Percentiles rank a stretch among this genome's conserved stretches.
phyloP scores from a whole-genome alignment of 2,113 vertebrate species.

The Antechinus flavipes region DNA sequence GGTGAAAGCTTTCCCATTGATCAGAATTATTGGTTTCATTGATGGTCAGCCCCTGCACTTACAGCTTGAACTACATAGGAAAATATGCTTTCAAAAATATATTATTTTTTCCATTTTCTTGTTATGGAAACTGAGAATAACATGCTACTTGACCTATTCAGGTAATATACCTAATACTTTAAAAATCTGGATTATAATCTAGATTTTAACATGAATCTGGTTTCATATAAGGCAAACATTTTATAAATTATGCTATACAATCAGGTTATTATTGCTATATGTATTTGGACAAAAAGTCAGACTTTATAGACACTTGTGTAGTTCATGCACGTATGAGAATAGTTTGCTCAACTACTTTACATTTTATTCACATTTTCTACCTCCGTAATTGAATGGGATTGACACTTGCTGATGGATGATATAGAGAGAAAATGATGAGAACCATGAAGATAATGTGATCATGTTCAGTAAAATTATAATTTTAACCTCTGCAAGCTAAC shows the following conservation, averaged over 20 bases:
- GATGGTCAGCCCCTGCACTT: background rate
- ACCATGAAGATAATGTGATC: background rate
- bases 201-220: background rate
- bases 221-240: background rate
- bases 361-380: background rate
- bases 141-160: background rate
- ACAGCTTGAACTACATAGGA: background rate
- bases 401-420: background rate
- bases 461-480: background rate
- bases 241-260: background rate
- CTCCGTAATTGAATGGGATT: background rate
- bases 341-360: background rate
- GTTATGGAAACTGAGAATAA: background rate
- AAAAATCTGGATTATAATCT: background rate
- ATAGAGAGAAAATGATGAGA: background rate
- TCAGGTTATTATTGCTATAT: background rate
- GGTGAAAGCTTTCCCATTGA: background rate
- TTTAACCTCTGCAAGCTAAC: background rate
- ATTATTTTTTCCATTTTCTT: background rate
- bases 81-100: background rate
- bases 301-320: background rate
- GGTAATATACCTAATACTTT: background rate
- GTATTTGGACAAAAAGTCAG: background rate
- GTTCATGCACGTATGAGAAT: background rate
- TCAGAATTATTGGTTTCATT: background rate